Percentiles rank a stretch among this genome's conserved stretches.
Conservation (phyloP, 2,113 vertebrate species). For the Melanerpes aurifrons region DNA sequence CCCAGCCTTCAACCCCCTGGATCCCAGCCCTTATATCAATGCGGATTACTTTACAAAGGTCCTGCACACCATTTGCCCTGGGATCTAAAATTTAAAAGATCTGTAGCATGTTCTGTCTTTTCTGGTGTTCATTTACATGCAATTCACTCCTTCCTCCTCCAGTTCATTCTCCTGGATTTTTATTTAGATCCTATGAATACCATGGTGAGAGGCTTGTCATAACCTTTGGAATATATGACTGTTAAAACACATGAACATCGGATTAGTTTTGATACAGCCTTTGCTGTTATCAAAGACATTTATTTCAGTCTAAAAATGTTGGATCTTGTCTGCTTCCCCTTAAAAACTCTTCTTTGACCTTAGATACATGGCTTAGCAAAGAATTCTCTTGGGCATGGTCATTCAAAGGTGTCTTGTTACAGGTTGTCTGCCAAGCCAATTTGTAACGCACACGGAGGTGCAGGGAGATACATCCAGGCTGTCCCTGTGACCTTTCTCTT, state of each 20-base stretch:
- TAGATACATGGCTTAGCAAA: neutral
- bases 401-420: conserved; percentile 36
- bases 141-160: neutral
- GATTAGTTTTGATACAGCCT: neutral
- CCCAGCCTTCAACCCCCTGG: neutral
- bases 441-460: neutral
- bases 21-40: neutral
- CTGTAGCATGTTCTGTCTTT: neutral
- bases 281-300: neutral
- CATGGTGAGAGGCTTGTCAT: neutral
- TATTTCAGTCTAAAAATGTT: neutral
- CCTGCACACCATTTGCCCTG: neutral
- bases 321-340: neutral
- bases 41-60: neutral
- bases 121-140: neutral
- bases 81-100: neutral
- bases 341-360: conserved; percentile 18
- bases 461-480: neutral
- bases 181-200: neutral
- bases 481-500: conserved; percentile 49
- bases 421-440: conserved; percentile 10
- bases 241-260: neutral
- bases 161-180: neutral
- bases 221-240: neutral
- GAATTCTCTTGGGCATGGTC: neutral